Evolutionary conservation across 2,888 invertebrate species (phyloP).

Genomic region (Geotrupes spiniger): DNA sequence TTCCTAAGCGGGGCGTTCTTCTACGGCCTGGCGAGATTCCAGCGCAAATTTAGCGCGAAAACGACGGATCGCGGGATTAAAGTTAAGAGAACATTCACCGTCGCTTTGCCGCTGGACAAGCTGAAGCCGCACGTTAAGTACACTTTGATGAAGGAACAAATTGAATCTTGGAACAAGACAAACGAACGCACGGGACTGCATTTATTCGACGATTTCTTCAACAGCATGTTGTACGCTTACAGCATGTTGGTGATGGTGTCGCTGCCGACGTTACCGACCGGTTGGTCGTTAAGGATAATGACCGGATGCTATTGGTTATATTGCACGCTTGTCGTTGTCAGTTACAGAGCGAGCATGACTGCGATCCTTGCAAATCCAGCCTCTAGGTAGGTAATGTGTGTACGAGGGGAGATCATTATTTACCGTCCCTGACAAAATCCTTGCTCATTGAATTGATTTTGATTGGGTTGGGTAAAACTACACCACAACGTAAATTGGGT

Average conservation of each 20-base stretch:
- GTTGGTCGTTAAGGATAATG: slow-evolving; percentile 76
- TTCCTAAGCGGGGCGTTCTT: slow-evolving; percentile 65
- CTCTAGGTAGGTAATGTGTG: slow-evolving; percentile 57
- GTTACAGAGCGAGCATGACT: slow-evolving; percentile 81
- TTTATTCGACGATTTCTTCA: slow-evolving; percentile 68
- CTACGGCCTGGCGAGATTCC: slow-evolving; percentile 61
- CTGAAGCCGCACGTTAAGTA: slow-evolving; percentile 40
- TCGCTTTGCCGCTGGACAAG: slow-evolving; percentile 36
- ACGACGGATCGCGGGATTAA: slow-evolving; percentile 1
- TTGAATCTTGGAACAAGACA: slow-evolving; percentile 34
- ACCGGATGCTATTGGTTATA: slow-evolving; percentile 90
- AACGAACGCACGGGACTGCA: slow-evolving; percentile 56
- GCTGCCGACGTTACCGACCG: slow-evolving; percentile 70
- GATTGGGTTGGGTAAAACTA: no score
- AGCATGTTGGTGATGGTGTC: slow-evolving; percentile 80
- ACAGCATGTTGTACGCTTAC: slow-evolving; percentile 75
- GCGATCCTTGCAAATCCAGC: slow-evolving; percentile 78
- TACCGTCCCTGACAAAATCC: no score
- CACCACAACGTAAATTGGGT: no score
- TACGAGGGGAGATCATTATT: no score
- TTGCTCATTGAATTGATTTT: no score
- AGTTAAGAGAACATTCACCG: slow-evolving; percentile 30
- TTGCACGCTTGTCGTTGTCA: slow-evolving; percentile 73
- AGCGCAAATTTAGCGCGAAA: slow-evolving; percentile 48
- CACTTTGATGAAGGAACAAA: slow-evolving; percentile 39